Percentiles rank a stretch among this genome's conserved stretches.
These are phyloP conservation scores for Calliphora vicina DNA, from an alignment of 1,140 invertebrate genomes.

Conservation along the genomic window DNA sequence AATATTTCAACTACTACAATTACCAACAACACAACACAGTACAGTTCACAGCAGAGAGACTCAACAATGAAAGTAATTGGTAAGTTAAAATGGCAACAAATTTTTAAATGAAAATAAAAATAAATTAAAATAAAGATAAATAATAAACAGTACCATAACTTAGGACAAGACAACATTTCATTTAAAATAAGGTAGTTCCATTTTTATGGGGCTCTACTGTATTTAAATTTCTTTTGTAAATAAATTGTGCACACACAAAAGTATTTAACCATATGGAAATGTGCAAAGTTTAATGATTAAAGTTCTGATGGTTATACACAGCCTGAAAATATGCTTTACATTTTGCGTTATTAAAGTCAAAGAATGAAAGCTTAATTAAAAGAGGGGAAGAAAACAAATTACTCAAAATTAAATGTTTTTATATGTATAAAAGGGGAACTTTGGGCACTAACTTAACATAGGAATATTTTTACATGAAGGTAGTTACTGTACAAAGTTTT, in stretches of 20 bases:
- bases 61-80: no score
- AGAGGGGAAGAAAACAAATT: not conserved
- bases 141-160: not conserved
- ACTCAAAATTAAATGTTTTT: no score
- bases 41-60: no score
- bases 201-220: not conserved
- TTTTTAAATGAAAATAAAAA: not conserved
- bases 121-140: not conserved
- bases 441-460: no score
- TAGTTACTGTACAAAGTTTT: no score
- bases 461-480: no score
- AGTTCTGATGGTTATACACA: not conserved
- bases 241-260: not conserved
- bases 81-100: not conserved
- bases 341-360: not conserved
- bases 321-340: not conserved
- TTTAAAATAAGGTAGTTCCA: no score
- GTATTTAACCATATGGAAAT: not conserved
- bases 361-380: no score
- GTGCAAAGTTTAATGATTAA: conserved; percentile 1
- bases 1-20: not conserved
- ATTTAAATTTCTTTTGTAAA: not conserved
- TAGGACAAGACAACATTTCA: no score
- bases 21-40: no score
- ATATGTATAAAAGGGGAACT: no score